These are phyloP conservation scores for Elanus axillaris DNA, from an alignment of 2,113 vertebrate genomes.

Conservation along the genomic window DNA sequence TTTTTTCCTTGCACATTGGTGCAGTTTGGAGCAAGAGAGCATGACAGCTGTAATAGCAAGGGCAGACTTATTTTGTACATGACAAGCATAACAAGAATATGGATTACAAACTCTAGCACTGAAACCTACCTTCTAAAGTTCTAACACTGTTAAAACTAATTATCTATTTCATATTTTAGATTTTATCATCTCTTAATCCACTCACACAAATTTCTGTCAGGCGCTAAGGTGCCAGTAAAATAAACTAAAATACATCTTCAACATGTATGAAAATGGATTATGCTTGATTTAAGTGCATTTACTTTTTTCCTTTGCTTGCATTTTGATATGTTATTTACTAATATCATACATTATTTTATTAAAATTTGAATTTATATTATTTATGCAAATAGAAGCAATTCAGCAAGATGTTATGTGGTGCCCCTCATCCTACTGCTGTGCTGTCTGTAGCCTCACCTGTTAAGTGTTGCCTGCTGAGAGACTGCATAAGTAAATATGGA, in stretches of 20 bases:
- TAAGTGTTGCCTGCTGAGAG: not conserved
- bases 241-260: not conserved
- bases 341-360: not conserved
- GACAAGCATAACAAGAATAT: not conserved
- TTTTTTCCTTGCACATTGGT: not conserved
- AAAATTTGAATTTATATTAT: not conserved
- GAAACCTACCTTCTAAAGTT: not conserved
- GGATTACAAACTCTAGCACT: not conserved
- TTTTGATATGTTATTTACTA: not conserved
- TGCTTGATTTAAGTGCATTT: not conserved
- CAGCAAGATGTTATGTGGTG: not conserved
- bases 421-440: not conserved
- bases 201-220: not conserved
- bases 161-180: not conserved
- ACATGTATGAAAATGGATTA: not conserved
- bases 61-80: not conserved
- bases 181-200: not conserved
- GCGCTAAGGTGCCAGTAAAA: not conserved
- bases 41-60: not conserved
- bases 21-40: not conserved
- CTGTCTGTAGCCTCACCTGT: not conserved
- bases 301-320: not conserved
- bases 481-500: not conserved
- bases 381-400: not conserved
- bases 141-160: not conserved